Base-by-base conservation (phyloP, 2,797 vertebrate species). In the Lepus oiostolus region DNA sequence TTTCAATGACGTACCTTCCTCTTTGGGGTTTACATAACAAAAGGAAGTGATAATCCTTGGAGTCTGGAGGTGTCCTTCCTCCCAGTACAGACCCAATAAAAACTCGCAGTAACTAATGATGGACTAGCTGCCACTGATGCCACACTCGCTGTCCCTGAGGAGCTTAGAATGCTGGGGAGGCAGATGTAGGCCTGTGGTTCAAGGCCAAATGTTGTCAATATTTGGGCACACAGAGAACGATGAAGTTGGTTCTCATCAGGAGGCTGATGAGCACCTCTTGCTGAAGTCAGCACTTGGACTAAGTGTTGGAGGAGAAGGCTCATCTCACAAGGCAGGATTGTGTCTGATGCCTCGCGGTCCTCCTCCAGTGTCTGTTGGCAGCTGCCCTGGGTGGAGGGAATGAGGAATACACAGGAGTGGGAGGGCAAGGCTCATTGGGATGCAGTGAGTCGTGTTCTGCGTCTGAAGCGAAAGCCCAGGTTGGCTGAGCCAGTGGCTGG, bases 371-470 rank as follows among this genome's bases (percentile, higher is more conserved):
- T 93, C 70, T 85, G 42, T 24, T 84, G 72, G 86, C 42, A 87
- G 60, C 21, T 58, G 11, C 93, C 82, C 65, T 54, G 71, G 80
- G 60, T 42, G 32, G 93, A 81, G 17, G 16, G 28, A 50, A 95
- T 70, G 76, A 81, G 70, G 47, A n/a, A 77, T 68, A 74, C 79
- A 32, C 26, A 38, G 42, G 68, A 84, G 12, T 1, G 1, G 42
- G 85, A 77, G 58, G 35, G 13, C 35, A 76, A 74, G 22, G 68
- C 71, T 89, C 42, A 42, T 81, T 94, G 52, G 52, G 84, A 74
- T 65, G 50, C 60, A 83, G 62, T 75, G 80, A 85, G 42, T 97
- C 11, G 2, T 88, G 19, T 94, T 96, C 42, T 91, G 75, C 63
- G 67, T 77, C 74, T 63, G 76, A 71, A 84, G 22, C 38, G 63